phyloP scores from a whole-genome alignment of 1,140 invertebrate genomes.

The Megalopta genalis region DNA sequence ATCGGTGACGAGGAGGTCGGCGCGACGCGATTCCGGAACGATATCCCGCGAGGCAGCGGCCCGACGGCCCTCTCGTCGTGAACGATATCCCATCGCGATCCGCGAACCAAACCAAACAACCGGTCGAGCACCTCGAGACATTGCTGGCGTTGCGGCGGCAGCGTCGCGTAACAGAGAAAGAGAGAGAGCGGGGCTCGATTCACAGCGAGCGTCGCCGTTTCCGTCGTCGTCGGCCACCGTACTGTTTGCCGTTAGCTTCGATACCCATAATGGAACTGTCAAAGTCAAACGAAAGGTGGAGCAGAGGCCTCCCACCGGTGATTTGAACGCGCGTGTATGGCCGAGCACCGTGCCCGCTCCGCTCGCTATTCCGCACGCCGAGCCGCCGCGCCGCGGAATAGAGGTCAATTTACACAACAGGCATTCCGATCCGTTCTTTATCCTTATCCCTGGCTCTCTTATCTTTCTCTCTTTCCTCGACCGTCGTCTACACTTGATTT shows the following conservation, averaged over 20 bases:
- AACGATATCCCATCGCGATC: neutral
- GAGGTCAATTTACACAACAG: slow-evolving; percentile 51
- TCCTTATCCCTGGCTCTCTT: neutral
- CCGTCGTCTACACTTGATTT: no score
- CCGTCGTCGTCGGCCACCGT: slow-evolving; percentile 49
- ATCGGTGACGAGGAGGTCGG: neutral
- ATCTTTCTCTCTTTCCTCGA: no score
- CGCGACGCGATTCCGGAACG: neutral
- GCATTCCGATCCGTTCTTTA: neutral
- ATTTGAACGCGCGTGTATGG: slow-evolving; percentile 50
- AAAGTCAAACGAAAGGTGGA: slow-evolving; percentile 70
- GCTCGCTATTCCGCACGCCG: slow-evolving; percentile 7
- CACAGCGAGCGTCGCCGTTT: slow-evolving; percentile 19
- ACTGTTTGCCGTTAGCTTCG: slow-evolving; percentile 68
- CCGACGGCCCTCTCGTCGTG: neutral
- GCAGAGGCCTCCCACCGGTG: slow-evolving; percentile 47
- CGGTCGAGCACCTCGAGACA: slow-evolving; percentile 51
- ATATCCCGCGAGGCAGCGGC: neutral
- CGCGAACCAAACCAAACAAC: neutral
- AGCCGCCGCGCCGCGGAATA: slow-evolving; percentile 33
- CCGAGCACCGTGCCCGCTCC: slow-evolving; percentile 14
- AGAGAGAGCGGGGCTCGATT: slow-evolving; percentile 42
- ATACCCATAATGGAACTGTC: slow-evolving; percentile 79
- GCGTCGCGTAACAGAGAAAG: no score
- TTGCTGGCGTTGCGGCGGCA: slow-evolving; percentile 21